Base-by-base conservation (phyloP, 2,797 vertebrate species). In the Trematomus bernacchii region DNA sequence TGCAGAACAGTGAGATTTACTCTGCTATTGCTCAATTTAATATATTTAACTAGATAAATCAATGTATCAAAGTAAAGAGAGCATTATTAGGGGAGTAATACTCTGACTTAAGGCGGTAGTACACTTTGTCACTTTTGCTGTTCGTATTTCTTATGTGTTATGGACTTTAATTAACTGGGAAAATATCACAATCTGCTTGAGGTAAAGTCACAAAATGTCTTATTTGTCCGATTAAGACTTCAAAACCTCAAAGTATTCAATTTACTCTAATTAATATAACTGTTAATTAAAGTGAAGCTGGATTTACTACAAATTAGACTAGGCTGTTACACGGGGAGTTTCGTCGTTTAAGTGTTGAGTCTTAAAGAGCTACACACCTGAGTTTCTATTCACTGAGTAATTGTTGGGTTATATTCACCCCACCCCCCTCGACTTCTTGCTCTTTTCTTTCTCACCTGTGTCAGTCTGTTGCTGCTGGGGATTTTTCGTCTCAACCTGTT, bases 241-340 rank as follows among this genome's bases (percentile, higher is more conserved):
- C 10, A 44, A 58, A 51, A 21, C 13, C 13, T 3, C 1, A 4
- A 52, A 47, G 33, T 7, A 47, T 23, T 60, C 9, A 47, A 14
- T 40, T 37, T 53, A 44, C 13, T 63, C 0, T 33, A 23, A 43
- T 27, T 27, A 27, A 27, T 47, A 74, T 79, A 66, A 80, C 77
- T 80, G 79, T 86, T 88, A 76, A 84, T 91, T 87, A 85, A 85
- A 79, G 48, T 37, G 59, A 85, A 47, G 60, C 27, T 79, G 83
- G 60, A 80, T 79, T 80, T 73, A 60, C 51, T 76, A 76, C 71
- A 81, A 86, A 85, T 86, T 77, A 83, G 62, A 87, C 63, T 76
- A n/a, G 40, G 76, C 69, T 23, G 57, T 80, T 87, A 83, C 82
- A 69, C 48, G 1, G 60, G 63, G 64, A 82, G 72, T 79, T 59